Evolutionary conservation across 2,888 invertebrate species (phyloP).

Genomic region (Heteromurus nitidus): DNA sequence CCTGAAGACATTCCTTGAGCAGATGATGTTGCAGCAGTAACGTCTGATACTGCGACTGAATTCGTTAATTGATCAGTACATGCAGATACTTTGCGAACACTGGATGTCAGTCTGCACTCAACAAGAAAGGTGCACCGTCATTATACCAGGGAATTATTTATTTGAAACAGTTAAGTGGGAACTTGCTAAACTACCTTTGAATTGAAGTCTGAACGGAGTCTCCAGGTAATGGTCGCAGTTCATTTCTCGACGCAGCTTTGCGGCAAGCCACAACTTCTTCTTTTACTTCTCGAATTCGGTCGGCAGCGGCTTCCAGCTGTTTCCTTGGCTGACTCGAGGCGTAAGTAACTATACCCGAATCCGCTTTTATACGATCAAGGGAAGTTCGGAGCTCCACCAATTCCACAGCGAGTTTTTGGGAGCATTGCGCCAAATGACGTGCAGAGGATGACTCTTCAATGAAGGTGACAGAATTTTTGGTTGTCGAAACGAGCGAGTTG

Average conservation of each 20-base stretch:
- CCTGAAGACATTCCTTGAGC: constrained; percentile 72
- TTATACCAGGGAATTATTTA: too few species aligned
- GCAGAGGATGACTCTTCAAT: constrained; percentile 75
- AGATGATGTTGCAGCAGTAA: constrained; percentile 65
- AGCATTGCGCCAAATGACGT: constrained; percentile 77
- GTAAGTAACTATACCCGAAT: constrained; percentile 80
- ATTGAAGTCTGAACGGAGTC: constrained; percentile 80
- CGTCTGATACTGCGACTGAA: constrained; percentile 82
- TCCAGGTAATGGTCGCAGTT: constrained; percentile 88
- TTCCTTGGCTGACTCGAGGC: constrained; percentile 77
- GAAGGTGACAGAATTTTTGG: constrained; percentile 71
- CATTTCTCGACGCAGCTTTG: constrained; percentile 83
- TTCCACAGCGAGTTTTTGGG: constrained; percentile 82
- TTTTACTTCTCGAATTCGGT: constrained; percentile 86
- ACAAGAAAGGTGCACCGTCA: too few species aligned
- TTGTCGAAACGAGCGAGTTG: constrained; percentile 71
- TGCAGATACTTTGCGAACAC: constrained; percentile 86
- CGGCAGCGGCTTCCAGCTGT: constrained; percentile 88
- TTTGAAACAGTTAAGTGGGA: too few species aligned
- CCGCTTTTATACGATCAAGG: constrained; percentile 81
- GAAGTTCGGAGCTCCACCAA: constrained; percentile 82
- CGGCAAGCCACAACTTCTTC: constrained; percentile 89
- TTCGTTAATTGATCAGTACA: constrained; percentile 90
- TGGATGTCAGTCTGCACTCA: constrained; percentile 80
- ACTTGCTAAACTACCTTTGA: constrained; percentile 68